These are phyloP conservation scores for Scaptomyza cyrtandrae DNA, from an alignment of 2,888 invertebrate genomes.

Conservation along the genomic window DNA sequence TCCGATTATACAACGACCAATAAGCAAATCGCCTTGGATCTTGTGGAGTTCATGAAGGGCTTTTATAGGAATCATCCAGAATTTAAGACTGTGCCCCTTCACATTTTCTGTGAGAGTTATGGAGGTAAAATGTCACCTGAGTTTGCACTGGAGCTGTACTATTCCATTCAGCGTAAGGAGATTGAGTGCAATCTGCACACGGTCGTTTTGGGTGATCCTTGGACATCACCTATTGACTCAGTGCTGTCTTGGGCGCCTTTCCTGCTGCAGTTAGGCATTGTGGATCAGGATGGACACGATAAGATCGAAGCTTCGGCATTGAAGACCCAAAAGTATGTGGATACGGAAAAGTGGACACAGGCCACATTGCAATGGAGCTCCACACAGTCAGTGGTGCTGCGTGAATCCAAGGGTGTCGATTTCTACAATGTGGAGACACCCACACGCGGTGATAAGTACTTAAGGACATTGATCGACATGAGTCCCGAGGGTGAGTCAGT, in stretches of 20 bases:
- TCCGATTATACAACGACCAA: slow-evolving; percentile 86
- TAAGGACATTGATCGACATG: slow-evolving; percentile 39
- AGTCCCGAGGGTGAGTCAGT: slow-evolving; percentile 45
- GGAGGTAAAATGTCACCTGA: slow-evolving; percentile 97
- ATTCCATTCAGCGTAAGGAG: slow-evolving; percentile 88
- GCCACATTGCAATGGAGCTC: slow-evolving; percentile 88
- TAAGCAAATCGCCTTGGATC: slow-evolving; percentile 89
- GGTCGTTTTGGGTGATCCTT: slow-evolving; percentile 93
- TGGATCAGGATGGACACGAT: slow-evolving; percentile 88
- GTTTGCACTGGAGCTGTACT: slow-evolving; percentile 87
- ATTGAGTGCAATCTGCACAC: slow-evolving; percentile 90
- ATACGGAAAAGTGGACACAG: slow-evolving; percentile 86
- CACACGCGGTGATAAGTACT: slow-evolving; percentile 70
- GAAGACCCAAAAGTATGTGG: slow-evolving; percentile 86
- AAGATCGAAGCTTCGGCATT: slow-evolving; percentile 87
- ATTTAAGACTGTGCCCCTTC: slow-evolving; percentile 90
- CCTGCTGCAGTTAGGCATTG: slow-evolving; percentile 89
- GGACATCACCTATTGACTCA: slow-evolving; percentile 95
- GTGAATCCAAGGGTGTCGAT: slow-evolving; percentile 88
- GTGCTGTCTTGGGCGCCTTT: slow-evolving; percentile 93
- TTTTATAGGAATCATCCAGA: slow-evolving; percentile 89
- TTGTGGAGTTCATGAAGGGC: slow-evolving; percentile 89
- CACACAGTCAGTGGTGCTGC: slow-evolving; percentile 88
- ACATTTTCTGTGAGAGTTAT: slow-evolving; percentile 95
- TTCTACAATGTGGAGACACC: slow-evolving; percentile 91